Evolutionary conservation across 2,113 vertebrate species (phyloP).

Genomic region (Chiloscyllium plagiosum): DNA sequence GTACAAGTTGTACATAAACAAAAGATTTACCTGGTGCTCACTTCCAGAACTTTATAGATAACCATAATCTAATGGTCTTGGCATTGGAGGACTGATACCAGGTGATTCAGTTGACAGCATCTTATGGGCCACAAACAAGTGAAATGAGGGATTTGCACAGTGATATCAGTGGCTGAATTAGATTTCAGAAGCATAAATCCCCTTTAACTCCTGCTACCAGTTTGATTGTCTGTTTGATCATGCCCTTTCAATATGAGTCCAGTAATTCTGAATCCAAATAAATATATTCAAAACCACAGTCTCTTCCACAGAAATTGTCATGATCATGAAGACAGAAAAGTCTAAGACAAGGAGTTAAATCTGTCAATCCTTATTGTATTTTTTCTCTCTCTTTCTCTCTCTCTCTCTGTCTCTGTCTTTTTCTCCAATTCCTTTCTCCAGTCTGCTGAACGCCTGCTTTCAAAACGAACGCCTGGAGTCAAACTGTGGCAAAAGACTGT

Average conservation of each 20-base stretch:
- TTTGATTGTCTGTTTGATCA: neutral
- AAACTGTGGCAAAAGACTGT: conserved; percentile 46
- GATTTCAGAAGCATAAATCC: neutral
- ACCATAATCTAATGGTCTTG: neutral
- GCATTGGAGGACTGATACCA: neutral
- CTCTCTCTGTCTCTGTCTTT: neutral
- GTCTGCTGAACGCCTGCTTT: conserved; percentile 87
- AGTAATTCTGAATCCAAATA: neutral
- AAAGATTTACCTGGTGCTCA: neutral
- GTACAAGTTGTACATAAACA: neutral
- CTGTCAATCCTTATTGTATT: conserved; percentile 54
- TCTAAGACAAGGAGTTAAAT: conserved; percentile 45
- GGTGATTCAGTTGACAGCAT: too few relatives aligned
- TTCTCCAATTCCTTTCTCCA: conserved; percentile 75
- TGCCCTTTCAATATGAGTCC: neutral
- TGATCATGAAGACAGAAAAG: conserved; percentile 62
- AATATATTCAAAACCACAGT: neutral
- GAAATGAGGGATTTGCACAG: neutral
- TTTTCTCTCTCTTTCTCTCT: conserved; percentile 8
- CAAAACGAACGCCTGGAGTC: conserved; percentile 78
- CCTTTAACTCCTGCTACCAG: neutral
- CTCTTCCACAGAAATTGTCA: neutral
- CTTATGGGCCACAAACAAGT: neutral
- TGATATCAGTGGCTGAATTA: neutral
- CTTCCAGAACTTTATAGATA: neutral